Evolutionary conservation across 2,888 invertebrate species (phyloP).

Genomic region (Limenitis camilla): DNA sequence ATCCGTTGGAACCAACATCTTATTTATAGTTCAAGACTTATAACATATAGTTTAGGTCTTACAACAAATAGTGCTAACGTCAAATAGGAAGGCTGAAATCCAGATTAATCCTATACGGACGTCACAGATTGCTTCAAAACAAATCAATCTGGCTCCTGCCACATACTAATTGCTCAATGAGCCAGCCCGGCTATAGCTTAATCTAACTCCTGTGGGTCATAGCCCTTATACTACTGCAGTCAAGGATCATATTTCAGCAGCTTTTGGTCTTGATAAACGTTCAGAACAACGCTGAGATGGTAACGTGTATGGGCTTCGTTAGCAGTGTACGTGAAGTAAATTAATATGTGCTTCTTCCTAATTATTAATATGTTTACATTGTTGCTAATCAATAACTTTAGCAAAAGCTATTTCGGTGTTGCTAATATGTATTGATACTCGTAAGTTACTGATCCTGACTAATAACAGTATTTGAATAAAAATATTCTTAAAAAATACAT

Average conservation of each 20-base stretch:
- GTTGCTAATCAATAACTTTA: background rate
- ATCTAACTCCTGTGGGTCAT: slow-evolving; percentile 10
- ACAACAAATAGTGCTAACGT: slow-evolving; percentile 10
- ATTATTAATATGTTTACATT: slow-evolving; percentile 4
- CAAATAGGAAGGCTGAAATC: slow-evolving; percentile 7
- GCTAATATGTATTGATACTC: too few relatives aligned
- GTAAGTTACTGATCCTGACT: too few relatives aligned
- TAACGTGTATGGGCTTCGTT: slow-evolving; percentile 12
- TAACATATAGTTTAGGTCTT: slow-evolving; percentile 11
- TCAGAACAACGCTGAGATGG: slow-evolving; percentile 7
- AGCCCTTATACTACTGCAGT: background rate
- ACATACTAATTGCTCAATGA: slow-evolving; percentile 22
- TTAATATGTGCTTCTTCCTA: background rate
- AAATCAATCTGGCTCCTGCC: slow-evolving; percentile 20
- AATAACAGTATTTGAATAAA: too few relatives aligned
- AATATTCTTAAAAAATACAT: too few relatives aligned
- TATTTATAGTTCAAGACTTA: slow-evolving; percentile 6
- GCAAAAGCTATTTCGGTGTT: background rate
- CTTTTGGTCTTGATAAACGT: slow-evolving; percentile 16
- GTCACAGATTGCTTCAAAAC: slow-evolving; percentile 18
- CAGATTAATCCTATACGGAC: slow-evolving; percentile 13
- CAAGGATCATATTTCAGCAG: slow-evolving; percentile 12
- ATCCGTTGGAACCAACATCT: background rate
- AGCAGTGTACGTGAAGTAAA: slow-evolving; percentile 6
- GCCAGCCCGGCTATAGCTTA: slow-evolving; percentile 11